Conservation (phyloP, 2,113 vertebrate species). For the Okapia johnstoni region DNA sequence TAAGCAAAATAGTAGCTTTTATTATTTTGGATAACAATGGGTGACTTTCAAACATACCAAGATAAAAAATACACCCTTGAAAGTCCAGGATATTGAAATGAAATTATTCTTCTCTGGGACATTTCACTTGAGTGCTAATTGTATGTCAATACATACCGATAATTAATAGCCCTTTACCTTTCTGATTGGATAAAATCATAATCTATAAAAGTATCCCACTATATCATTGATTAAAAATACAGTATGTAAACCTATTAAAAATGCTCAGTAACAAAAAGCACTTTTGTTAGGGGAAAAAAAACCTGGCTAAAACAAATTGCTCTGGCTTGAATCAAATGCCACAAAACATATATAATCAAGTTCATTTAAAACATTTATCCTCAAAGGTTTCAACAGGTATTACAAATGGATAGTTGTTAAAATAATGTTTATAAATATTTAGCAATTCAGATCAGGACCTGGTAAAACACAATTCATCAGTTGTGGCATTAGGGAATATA, state of each 20-base stretch:
- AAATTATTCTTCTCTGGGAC: background rate
- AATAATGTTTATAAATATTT: background rate
- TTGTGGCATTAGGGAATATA: background rate
- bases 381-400: background rate
- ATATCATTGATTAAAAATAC: background rate
- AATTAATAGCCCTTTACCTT: background rate
- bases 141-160: background rate
- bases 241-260: background rate
- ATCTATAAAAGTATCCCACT: background rate
- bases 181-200: background rate
- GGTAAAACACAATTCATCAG: background rate
- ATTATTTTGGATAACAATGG: background rate
- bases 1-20: background rate
- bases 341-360: background rate
- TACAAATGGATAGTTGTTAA: background rate
- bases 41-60: background rate
- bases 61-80: background rate
- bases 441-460: background rate
- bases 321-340: conserved; percentile 11
- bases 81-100: background rate
- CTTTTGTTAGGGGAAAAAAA: background rate
- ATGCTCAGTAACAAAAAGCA: background rate
- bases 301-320: background rate
- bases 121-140: background rate
- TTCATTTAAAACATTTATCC: background rate